Evolutionary conservation across 2,888 invertebrate genomes (phyloP), one percentile per base, ranked within the genome.

Genomic region (Drosophila stalkeri): DNA sequence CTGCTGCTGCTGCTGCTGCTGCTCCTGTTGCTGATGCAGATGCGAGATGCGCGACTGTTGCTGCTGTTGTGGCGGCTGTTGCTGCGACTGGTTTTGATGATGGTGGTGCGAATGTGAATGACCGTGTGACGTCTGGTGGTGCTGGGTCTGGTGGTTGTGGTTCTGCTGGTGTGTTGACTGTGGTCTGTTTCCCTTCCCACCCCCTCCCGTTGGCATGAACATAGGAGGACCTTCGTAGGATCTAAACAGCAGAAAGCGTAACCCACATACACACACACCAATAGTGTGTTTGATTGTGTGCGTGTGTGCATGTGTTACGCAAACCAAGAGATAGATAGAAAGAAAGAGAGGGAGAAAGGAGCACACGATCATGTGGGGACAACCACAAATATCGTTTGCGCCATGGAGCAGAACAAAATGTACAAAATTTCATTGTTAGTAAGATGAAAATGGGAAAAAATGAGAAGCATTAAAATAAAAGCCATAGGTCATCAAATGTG

Each of bases 141-240:
- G 86, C 71, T 87, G 90, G 64, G 73, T 63, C 66, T 89, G 90
- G 57, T 83, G 87, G 72, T 88, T 90, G 77, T 89, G 90, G 73
- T 87, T 89, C 66, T 89, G 91, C 74, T 90, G 91, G 67, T 92
- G 91, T 75, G 81, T 84, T 68, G 86, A 81, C 70, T 85, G 85
- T 88, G 66, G 80, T 71, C 89, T 89, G 68, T 84, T 91, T 91
- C 92, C 91, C 92, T 92, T 92, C 92, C 92, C 92, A 92, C 91
- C 92, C 90, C 92, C 92, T 91, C 91, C 92, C 91, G 91, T 77
- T 89, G 89, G 90, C 69, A 88, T 84, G 90, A 85, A 92, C 92
- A 92, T 92, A 88, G 91, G 88, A 91, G 89, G 90, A 91, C 91
- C 89, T 91, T 92, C 90, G 72, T 79, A 80, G 82, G 90, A 89